phyloP scores from a whole-genome alignment of 1,140 invertebrate genomes.

The Sycophaga agraensis region DNA sequence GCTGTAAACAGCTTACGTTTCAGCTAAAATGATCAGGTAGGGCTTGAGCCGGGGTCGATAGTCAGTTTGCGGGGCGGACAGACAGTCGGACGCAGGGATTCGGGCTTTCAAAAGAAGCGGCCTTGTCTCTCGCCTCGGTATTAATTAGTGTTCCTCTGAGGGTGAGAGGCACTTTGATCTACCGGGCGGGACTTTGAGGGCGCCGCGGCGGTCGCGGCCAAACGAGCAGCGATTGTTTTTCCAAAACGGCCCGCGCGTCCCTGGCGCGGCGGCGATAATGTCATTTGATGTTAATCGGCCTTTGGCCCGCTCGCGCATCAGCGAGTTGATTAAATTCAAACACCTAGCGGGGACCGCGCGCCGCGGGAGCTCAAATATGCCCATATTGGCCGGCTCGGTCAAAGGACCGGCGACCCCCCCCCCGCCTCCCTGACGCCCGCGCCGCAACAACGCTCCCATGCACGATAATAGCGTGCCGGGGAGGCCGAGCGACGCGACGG shows the following conservation, averaged over 20 bases:
- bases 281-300: conserved; percentile 25
- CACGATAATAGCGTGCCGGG: conserved; percentile 19
- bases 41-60: too few relatives aligned
- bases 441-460: conserved; percentile 15
- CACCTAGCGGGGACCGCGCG: neutral
- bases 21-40: too few relatives aligned
- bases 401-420: conserved; percentile 1
- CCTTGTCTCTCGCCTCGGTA: too few relatives aligned
- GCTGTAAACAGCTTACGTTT: too few relatives aligned
- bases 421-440: neutral
- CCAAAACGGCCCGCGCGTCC: conserved; percentile 1
- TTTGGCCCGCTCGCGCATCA: conserved; percentile 19
- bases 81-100: neutral
- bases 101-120: too few relatives aligned
- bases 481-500: neutral
- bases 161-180: conserved; percentile 20
- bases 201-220: neutral
- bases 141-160: conserved; percentile 29
- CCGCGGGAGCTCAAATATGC: conserved; percentile 24
- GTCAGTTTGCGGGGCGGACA: neutral
- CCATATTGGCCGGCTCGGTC: conserved; percentile 18
- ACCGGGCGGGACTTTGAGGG: neutral
- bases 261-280: too few relatives aligned
- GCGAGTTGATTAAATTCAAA: conserved; percentile 25
- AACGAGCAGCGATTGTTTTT: conserved; percentile 32